Evolutionary conservation across 2,113 vertebrate species (phyloP), one percentile per base, ranked within the genome.

Genomic region (Anhinga anhinga): DNA sequence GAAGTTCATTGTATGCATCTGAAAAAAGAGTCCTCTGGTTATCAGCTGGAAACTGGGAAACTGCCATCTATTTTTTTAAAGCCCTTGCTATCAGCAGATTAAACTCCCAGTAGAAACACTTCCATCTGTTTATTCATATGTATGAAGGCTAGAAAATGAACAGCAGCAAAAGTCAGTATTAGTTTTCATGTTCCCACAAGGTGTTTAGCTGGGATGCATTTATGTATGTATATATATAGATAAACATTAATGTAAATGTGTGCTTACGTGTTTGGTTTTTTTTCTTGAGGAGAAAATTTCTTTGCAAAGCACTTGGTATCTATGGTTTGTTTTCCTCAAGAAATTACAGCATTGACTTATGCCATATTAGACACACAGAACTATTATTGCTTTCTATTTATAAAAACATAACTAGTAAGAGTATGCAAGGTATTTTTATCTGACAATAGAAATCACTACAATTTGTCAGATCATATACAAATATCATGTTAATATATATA

Each of bases 371-470:
- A n/a, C 23, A 69, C 25, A 40, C 6, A 56, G 8, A 71, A 29
- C 9, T 61, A 15, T 19, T 32, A 19, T 69, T 82, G 44, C 8
- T 87, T 83, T 71, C 42, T 61, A 2, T 56, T 30, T 49, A 40
- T 49, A 66, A 86, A 73, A 13, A 10, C 4, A 22, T 27, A 52
- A 44, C 42, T 45, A 45, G 7, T 40, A 11, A 56, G 14, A 66
- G 4, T 80, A 72, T 29, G 5, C 2, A 86, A 79, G 16, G 13
- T 40, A 56, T 72, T 73, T 87, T 72, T 67, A 16, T 55, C 40
- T 82, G 50, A 69, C 0, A 0, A 40, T 19, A 58, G 5, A 73
- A 82, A 79, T 11, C 0, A 50, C 81, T 84, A 38, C 5, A 10
- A 3, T 10, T 71, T 89, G 74, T 84, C 4, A 0, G 5, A n/a